phyloP scores from a whole-genome alignment of 2,797 vertebrate species.

The Gambusia yucatana region DNA sequence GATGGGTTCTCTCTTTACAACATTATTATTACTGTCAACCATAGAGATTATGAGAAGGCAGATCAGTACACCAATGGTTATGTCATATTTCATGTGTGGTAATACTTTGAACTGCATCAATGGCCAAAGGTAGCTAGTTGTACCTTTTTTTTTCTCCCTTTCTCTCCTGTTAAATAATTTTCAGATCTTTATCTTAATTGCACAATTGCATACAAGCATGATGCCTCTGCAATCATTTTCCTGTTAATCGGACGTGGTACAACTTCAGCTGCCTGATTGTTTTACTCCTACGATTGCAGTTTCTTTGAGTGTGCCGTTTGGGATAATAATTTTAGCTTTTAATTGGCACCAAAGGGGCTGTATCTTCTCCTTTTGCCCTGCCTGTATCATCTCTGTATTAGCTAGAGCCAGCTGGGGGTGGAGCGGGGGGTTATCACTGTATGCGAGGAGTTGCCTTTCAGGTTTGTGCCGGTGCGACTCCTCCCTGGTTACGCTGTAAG shows the following conservation, averaged over 20 bases:
- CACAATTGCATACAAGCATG: neutral
- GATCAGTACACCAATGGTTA: neutral
- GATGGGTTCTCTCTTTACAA: neutral
- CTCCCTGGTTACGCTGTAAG: constrained; percentile 38
- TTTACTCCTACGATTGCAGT: constrained; percentile 30
- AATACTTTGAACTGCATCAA: neutral
- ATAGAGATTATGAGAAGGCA: neutral
- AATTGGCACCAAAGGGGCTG: constrained; percentile 67
- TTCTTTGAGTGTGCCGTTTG: constrained; percentile 36
- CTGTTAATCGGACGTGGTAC: constrained; percentile 4
- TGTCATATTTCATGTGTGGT: neutral
- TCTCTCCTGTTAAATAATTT: neutral
- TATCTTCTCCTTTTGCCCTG: constrained; percentile 31
- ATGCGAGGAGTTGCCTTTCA: constrained; percentile 62
- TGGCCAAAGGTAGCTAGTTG: neutral
- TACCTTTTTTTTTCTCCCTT: neutral
- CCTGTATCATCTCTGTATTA: constrained; percentile 46
- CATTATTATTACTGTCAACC: neutral
- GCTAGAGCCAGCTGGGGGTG: neutral
- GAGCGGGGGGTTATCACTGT: constrained; percentile 30
- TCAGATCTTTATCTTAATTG: neutral
- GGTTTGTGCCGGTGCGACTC: constrained; percentile 48
- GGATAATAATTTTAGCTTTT: constrained; percentile 61
- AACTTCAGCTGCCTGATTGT: neutral
- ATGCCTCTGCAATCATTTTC: neutral